These are phyloP conservation scores for Varroa destructor DNA, from an alignment of 1,140 invertebrate species.

Conservation along the genomic window DNA sequence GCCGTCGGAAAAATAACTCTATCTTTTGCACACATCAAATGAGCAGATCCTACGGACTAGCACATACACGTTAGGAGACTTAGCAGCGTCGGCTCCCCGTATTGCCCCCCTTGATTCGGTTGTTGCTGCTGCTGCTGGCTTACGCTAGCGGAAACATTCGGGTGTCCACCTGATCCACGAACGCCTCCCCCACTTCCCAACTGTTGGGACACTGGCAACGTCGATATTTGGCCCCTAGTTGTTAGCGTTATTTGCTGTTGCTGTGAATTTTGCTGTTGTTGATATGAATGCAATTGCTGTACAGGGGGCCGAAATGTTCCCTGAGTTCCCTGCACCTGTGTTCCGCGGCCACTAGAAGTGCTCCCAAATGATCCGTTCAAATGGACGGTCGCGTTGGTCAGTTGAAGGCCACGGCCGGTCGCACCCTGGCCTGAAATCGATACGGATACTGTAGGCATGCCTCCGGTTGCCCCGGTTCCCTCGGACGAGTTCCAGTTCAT, in stretches of 20 bases:
- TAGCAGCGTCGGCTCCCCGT: not conserved
- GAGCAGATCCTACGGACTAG: too few relatives aligned
- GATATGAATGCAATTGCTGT: not conserved
- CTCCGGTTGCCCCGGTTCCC: not conserved
- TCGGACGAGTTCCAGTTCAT: slow-evolving; percentile 25
- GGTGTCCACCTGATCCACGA: too few relatives aligned
- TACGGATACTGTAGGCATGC: not conserved
- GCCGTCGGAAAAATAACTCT: too few relatives aligned
- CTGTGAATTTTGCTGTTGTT: slow-evolving; percentile 4
- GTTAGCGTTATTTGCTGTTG: not conserved
- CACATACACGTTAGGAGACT: slow-evolving; percentile 34
- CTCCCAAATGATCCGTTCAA: not conserved
- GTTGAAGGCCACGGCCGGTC: not conserved
- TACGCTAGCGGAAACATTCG: too few relatives aligned
- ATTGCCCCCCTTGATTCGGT: not conserved
- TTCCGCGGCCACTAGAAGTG: not conserved
- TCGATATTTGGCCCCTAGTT: too few relatives aligned
- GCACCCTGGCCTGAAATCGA: slow-evolving; percentile 4
- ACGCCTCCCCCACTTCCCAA: too few relatives aligned
- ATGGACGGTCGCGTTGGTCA: not conserved
- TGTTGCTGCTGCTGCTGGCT: not conserved
- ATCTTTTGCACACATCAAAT: too few relatives aligned
- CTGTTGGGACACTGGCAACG: too few relatives aligned
- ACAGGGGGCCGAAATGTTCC: slow-evolving; percentile 3
- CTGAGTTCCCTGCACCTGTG: slow-evolving; percentile 5